Conservation (phyloP, 2,113 vertebrate genomes). For the Haemorhous mexicanus region DNA sequence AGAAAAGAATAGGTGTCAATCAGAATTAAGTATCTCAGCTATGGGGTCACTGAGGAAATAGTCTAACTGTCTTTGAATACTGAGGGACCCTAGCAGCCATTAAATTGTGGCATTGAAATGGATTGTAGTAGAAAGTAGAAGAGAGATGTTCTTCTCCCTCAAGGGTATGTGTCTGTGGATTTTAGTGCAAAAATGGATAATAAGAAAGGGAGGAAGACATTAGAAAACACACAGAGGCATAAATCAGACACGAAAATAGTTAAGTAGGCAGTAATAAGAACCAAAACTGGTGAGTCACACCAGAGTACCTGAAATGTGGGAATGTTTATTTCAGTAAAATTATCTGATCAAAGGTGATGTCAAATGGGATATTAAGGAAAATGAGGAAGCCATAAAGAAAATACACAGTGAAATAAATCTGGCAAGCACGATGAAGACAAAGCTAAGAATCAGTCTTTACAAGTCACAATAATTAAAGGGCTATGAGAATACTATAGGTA, state of each 20-base stretch:
- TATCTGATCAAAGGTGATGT: not conserved
- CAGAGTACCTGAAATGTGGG: not conserved
- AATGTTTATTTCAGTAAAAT: not conserved
- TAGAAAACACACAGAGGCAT: not conserved
- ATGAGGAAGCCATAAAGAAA: not conserved
- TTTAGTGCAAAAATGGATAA: not conserved
- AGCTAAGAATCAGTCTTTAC: not conserved
- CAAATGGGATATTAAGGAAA: not conserved
- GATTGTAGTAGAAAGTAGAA: not conserved
- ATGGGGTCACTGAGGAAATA: not conserved
- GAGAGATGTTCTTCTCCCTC: not conserved
- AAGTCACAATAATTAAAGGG: not conserved
- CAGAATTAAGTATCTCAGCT: not conserved
- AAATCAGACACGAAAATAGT: not conserved
- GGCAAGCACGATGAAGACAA: not conserved
- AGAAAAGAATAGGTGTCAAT: not conserved
- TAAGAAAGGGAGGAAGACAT: not conserved
- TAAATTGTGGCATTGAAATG: not conserved
- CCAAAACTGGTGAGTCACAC: not conserved
- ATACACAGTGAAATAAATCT: not conserved
- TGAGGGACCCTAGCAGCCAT: not conserved
- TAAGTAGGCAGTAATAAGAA: not conserved
- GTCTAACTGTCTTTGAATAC: not conserved
- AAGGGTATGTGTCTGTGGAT: not conserved
- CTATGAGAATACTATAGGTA: not conserved